These are phyloP conservation scores for Meandrina meandrites DNA, from an alignment of 92 coral and sea anemone genomes.

Conservation along the genomic window DNA sequence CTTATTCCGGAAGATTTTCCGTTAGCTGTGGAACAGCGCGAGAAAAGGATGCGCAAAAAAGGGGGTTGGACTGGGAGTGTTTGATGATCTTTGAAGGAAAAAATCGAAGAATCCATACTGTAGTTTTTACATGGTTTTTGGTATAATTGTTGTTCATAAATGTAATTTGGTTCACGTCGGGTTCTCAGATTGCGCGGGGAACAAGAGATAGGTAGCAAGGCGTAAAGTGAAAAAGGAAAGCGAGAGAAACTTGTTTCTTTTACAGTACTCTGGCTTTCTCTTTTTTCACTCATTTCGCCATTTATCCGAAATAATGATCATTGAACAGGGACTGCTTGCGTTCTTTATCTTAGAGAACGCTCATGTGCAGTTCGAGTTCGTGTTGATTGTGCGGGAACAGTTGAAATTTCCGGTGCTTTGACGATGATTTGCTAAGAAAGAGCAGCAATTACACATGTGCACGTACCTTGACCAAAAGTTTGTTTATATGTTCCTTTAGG, in stretches of 20 bases:
- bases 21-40: too few relatives aligned
- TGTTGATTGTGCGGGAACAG: background rate
- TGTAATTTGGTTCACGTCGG: too few relatives aligned
- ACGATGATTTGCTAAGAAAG: background rate
- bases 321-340: background rate
- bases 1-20: too few relatives aligned
- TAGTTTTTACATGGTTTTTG: too few relatives aligned
- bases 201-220: background rate
- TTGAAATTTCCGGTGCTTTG: background rate
- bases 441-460: background rate
- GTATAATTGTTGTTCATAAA: too few relatives aligned
- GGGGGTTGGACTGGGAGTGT: too few relatives aligned
- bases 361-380: background rate
- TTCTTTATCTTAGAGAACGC: background rate
- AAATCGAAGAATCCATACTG: too few relatives aligned
- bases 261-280: background rate
- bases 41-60: too few relatives aligned
- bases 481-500: conserved; percentile 55
- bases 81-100: too few relatives aligned
- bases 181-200: too few relatives aligned
- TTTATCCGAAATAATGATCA: background rate
- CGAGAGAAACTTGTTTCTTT: background rate
- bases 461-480: background rate
- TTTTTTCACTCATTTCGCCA: background rate
- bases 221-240: background rate